These are phyloP conservation scores for Anarhynchus alexandrinus DNA, from an alignment of 2,113 vertebrate species.

Conservation along the genomic window DNA sequence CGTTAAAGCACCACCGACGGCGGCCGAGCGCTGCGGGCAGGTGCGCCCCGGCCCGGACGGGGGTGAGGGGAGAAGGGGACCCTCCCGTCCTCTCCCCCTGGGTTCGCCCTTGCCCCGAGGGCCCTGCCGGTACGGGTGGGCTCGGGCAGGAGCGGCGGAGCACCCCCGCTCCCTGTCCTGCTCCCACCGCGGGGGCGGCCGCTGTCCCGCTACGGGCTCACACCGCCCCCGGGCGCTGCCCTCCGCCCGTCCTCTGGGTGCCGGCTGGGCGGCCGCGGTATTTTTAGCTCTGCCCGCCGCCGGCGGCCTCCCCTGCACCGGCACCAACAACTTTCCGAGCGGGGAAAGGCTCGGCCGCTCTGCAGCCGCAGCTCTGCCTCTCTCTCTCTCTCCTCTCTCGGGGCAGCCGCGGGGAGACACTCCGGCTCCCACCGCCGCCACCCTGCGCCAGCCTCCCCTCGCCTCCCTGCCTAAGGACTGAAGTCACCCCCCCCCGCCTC, in stretches of 20 bases:
- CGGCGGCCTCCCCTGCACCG: not conserved
- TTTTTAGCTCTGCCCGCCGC: not conserved
- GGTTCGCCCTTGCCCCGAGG: not conserved
- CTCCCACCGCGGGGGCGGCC: not conserved
- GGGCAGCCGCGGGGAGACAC: too few species aligned
- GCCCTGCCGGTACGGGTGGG: fast-evolving
- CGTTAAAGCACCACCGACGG: not conserved
- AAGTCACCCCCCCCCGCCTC: fast-evolving
- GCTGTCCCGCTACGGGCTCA: not conserved
- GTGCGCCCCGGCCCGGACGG: not conserved
- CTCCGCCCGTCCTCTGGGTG: not conserved
- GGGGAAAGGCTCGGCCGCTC: not conserved
- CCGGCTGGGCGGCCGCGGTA: not conserved
- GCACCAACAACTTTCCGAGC: not conserved
- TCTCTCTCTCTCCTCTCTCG: too few species aligned
- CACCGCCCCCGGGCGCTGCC: not conserved
- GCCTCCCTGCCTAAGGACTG: too few species aligned
- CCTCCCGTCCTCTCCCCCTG: fast-evolving
- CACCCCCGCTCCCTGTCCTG: too few species aligned
- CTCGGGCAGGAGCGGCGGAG: not conserved
- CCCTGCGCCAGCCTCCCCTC: not conserved
- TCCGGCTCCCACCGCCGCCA: not conserved
- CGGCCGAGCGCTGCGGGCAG: not conserved
- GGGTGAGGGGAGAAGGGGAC: not conserved
- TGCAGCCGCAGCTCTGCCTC: not conserved